Percentiles rank a stretch among this genome's conserved stretches.
phyloP scores from a whole-genome alignment of 2,888 invertebrate genomes.

The Apamea anceps region DNA sequence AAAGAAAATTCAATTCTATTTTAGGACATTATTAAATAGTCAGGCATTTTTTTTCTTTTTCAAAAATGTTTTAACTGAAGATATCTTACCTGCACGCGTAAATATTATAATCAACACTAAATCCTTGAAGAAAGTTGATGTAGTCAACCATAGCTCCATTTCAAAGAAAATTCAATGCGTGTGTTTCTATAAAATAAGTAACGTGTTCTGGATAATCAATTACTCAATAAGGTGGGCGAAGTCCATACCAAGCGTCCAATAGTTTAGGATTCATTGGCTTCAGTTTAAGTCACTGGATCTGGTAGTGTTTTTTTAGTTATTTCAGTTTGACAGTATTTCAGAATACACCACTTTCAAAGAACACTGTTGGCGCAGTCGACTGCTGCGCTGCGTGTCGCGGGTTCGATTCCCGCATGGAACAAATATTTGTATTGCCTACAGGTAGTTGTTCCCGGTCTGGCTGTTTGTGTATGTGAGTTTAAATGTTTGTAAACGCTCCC shows the following conservation, averaged over 20 bases:
- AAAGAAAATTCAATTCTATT: too few species aligned
- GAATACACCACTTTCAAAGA: too few species aligned
- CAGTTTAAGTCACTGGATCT: too few species aligned
- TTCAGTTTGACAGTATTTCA: too few species aligned
- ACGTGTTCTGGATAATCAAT: slow-evolving; percentile 21
- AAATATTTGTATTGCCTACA: too few species aligned
- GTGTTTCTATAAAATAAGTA: neutral
- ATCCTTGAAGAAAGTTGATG: neutral
- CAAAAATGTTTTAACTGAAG: neutral
- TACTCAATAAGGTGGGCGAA: neutral
- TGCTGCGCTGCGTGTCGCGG: too few species aligned
- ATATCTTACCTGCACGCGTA: slow-evolving; percentile 8
- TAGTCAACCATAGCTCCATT: slow-evolving; percentile 4
- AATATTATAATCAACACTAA: slow-evolving; percentile 11
- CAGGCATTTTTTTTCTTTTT: neutral
- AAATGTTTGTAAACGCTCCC: too few species aligned
- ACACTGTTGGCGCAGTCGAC: too few species aligned
- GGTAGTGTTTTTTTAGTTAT: too few species aligned
- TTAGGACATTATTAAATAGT: neutral
- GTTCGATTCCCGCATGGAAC: too few species aligned
- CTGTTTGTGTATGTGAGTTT: too few species aligned
- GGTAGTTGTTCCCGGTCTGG: too few species aligned
- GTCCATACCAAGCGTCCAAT: neutral
- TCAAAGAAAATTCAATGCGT: neutral
- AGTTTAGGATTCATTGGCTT: neutral